phyloP scores from a whole-genome alignment of 2,888 invertebrate species.

The Megaustenia siamemsis region DNA sequence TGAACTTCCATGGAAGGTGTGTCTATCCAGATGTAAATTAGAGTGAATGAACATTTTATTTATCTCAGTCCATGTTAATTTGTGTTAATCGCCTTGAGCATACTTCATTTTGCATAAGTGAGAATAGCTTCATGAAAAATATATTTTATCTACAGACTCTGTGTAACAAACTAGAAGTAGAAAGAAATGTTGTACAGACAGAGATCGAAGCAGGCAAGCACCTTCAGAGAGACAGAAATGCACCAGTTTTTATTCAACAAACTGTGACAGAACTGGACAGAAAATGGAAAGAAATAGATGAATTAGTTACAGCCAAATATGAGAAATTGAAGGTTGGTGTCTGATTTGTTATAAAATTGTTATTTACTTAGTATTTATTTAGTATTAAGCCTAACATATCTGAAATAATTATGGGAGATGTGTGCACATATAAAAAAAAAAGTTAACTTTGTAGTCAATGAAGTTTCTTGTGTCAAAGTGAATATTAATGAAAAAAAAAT shows the following conservation, averaged over 20 bases:
- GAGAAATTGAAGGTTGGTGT: constrained; percentile 84
- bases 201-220: constrained; percentile 95
- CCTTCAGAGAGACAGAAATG: constrained; percentile 90
- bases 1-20: not conserved
- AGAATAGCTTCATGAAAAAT: no score
- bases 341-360: not conserved
- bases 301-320: constrained; percentile 89
- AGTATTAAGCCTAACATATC: no score
- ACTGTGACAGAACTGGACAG: constrained; percentile 91
- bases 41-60: no score
- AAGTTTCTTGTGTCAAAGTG: no score
- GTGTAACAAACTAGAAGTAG: constrained; percentile 70
- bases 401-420: no score
- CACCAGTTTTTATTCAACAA: constrained; percentile 91
- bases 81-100: no score
- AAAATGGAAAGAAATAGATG: constrained; percentile 93
- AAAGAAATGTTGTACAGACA: constrained; percentile 83
- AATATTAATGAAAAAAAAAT: no score
- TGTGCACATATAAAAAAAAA: no score
- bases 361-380: no score
- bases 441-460: no score
- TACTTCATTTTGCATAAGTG: no score
- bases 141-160: constrained; percentile 58
- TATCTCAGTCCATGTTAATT: no score
- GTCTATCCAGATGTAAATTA: not conserved